Evolutionary conservation across 2,113 vertebrate species (phyloP), one percentile per base, ranked within the genome.

Genomic region (Pithys albifrons): DNA sequence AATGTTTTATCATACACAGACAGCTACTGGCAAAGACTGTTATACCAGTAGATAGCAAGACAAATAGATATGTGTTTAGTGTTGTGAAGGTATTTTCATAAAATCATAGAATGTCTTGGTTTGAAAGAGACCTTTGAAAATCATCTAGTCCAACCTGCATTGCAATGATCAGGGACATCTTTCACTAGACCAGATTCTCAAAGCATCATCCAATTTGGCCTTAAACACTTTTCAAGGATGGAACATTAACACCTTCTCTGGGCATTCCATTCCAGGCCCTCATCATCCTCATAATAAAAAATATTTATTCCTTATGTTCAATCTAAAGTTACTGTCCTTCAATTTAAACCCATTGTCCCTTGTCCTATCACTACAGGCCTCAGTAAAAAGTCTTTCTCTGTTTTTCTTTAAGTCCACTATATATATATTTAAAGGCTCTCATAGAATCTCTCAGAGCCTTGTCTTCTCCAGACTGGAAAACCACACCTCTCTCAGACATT

Each of bases 161-260:
- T 10, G 12, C 27, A 39, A 55, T 52, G 37, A 65, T 6, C 20
- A 91, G 22, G 25, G 14, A 18, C 2, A 23, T 45, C 28, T 49
- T 78, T 39, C 22, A 20, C 16, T 41, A 41, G 33, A 39, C 1
- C 16, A 41, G 10, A 9, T 59, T 74, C 45, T 57, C 14, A 45
- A 61, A 86, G 14, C 5, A 39, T 39, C 7, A 2, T 27, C 8
- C 6, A n/a, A 1, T 33, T 27, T 51, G n/a, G 20, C 10, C 1
- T 1, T 73, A 37, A 86, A 16, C 25, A 66, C 5, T 62, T 78
- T 19, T 19, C 35, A 70, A 0, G 17, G 14, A 17, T 18, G 19
- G 3, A 19, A 1, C n/a, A 64, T 24, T 10, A 19, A 4, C 25
- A 75, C 22, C 16, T 58, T 84, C 58, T 69, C 24, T 49, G 33